Evolutionary conservation across 1,140 invertebrate species (phyloP).

Genomic region (Ganaspis sp.): DNA sequence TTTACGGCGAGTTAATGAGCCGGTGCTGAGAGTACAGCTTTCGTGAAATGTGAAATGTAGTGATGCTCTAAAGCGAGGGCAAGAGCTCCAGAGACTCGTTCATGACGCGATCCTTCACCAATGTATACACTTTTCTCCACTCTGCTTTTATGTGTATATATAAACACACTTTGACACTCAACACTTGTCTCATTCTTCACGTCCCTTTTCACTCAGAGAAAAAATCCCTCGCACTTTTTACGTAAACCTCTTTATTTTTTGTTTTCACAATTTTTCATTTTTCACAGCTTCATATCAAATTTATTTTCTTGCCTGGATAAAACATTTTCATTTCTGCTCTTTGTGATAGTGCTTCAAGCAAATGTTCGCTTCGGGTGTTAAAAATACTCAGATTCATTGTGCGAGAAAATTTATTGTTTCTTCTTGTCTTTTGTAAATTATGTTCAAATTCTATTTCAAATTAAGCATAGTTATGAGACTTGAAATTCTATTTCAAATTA

Average conservation of each 20-base stretch:
- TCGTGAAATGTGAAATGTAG: constrained; percentile 13
- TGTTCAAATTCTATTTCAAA: no score
- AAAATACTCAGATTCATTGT: constrained; percentile 6
- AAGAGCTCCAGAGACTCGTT: constrained; percentile 16
- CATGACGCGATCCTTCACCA: constrained; percentile 1
- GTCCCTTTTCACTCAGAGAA: neutral
- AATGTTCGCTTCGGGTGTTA: neutral
- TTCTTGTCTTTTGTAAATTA: no score
- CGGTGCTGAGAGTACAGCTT: constrained; percentile 9
- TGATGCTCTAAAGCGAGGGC: neutral
- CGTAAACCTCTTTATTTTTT: neutral
- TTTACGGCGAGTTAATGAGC: constrained; percentile 53
- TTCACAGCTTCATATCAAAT: neutral
- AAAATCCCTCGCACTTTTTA: neutral
- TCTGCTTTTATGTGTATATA: constrained; percentile 5
- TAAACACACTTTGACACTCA: constrained; percentile 23
- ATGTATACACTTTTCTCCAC: constrained; percentile 8
- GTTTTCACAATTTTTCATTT: constrained; percentile 10
- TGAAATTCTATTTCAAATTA: no score
- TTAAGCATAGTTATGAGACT: no score
- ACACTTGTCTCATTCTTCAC: constrained; percentile 25
- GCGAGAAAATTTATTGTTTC: neutral
- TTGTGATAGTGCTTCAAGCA: neutral
- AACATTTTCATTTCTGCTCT: neutral
- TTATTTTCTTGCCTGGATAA: constrained; percentile 10